Percentiles rank a stretch among this genome's conserved stretches.
Conservation (phyloP, 2,113 vertebrate species). For the Oceanites oceanicus region DNA sequence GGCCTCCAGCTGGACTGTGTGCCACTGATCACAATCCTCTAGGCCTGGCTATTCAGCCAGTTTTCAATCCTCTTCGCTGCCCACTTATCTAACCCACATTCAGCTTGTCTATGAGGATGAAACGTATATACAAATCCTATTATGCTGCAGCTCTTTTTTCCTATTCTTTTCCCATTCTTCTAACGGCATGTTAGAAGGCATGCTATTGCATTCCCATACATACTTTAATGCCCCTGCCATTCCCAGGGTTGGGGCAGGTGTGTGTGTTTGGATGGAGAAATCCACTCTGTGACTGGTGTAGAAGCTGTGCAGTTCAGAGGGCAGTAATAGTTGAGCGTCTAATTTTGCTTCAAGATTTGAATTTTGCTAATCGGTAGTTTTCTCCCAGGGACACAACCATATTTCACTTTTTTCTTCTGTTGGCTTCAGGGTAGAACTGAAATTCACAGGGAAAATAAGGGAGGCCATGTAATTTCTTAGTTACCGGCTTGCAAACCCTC, state of each 20-base stretch:
- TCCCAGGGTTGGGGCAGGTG: background rate
- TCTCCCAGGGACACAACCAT: background rate
- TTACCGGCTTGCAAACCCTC: background rate
- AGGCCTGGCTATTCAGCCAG: background rate
- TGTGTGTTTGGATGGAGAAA: background rate
- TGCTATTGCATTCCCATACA: background rate
- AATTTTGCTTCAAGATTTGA: background rate
- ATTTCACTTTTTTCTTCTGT: background rate
- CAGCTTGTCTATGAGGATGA: background rate
- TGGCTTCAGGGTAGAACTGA: background rate
- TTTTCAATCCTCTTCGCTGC: background rate
- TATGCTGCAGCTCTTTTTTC: background rate
- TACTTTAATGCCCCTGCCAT: background rate
- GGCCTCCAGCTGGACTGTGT: background rate
- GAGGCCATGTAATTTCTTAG: background rate
- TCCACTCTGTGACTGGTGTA: background rate
- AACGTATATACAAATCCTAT: background rate
- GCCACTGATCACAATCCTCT: background rate
- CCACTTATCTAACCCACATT: background rate
- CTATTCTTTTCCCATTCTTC: background rate
- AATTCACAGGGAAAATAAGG: background rate
- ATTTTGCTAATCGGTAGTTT: background rate
- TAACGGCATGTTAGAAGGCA: background rate
- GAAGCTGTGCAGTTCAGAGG: background rate
- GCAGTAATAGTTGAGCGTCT: background rate